phyloP scores from a whole-genome alignment of 1,140 invertebrate genomes.

The Drosophila kikkawai region DNA sequence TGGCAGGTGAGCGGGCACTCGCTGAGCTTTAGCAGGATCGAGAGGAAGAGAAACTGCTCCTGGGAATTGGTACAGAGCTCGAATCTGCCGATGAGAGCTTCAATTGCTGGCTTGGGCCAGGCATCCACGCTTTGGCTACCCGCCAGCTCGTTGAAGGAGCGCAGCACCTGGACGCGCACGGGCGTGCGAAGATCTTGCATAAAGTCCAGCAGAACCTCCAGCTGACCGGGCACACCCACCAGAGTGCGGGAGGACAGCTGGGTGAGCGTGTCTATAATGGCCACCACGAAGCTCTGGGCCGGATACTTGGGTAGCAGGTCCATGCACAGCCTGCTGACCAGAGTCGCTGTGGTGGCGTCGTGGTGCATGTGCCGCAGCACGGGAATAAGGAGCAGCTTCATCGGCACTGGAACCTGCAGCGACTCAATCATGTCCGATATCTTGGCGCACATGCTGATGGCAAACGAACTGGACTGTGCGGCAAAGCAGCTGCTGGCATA shows the following conservation, averaged over 20 bases:
- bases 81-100: constrained; percentile 86
- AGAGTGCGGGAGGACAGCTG: constrained; percentile 95
- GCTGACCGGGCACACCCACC: constrained; percentile 95
- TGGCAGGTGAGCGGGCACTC: constrained; percentile 87
- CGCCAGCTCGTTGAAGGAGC: constrained; percentile 91
- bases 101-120: constrained; percentile 91
- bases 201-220: constrained; percentile 86
- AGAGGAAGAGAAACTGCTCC: constrained; percentile 79
- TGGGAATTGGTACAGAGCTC: constrained; percentile 72
- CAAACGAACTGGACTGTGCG: constrained; percentile 96
- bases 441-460: constrained; percentile 98
- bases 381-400: constrained; percentile 95
- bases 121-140: constrained; percentile 91
- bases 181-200: constrained; percentile 87
- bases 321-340: constrained; percentile 93
- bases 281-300: constrained; percentile 93
- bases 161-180: constrained; percentile 91
- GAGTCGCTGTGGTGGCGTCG: constrained; percentile 92
- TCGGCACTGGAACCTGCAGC: constrained; percentile 94
- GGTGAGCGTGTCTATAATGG: constrained; percentile 94
- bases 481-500: constrained; percentile 97
- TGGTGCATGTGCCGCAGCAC: constrained; percentile 98
- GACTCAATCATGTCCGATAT: constrained; percentile 98
- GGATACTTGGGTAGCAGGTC: constrained; percentile 95
- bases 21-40: constrained; percentile 86